These are phyloP conservation scores for Chionomys nivalis DNA, from an alignment of 2,113 vertebrate genomes.

Conservation along the genomic window DNA sequence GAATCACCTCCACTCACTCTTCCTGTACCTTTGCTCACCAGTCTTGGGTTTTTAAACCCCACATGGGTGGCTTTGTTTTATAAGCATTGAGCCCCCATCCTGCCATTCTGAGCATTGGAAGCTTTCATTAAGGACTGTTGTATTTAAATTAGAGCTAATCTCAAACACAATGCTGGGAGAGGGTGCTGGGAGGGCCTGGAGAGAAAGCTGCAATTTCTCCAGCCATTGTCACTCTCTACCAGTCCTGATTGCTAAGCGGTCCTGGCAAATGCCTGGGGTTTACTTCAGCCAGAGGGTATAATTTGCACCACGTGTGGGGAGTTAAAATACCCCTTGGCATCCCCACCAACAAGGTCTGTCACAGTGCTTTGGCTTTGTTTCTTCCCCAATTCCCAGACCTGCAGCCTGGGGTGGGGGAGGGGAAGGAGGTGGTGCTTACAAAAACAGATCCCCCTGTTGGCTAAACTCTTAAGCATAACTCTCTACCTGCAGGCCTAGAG, in stretches of 20 bases:
- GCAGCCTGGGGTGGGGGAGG: background rate
- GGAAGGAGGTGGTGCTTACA: background rate
- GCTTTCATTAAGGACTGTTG: conserved; percentile 83
- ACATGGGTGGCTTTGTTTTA: background rate
- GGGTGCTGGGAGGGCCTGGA: conserved; percentile 77
- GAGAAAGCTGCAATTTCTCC: conserved; percentile 85
- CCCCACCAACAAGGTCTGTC: conserved; percentile 74
- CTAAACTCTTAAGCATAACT: background rate
- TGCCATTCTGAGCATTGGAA: conserved; percentile 78
- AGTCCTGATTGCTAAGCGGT: conserved; percentile 76
- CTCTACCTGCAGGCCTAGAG: background rate
- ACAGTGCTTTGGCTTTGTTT: conserved; percentile 65
- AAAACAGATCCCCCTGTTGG: background rate
- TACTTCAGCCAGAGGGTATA: conserved; percentile 79
- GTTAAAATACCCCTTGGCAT: conserved; percentile 73
- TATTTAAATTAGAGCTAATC: conserved; percentile 88
- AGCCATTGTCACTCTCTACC: conserved; percentile 81
- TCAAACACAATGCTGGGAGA: conserved; percentile 79
- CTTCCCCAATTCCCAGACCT: conserved; percentile 45
- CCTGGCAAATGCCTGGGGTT: conserved; percentile 83
- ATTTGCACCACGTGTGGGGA: conserved; percentile 82
- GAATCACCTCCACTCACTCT: background rate
- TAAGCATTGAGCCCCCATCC: conserved; percentile 56
- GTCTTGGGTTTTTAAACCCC: conserved; percentile 16
- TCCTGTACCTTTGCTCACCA: background rate